Base-by-base conservation (phyloP, 2,888 invertebrate genomes). In the Chydorus sphaericus region DNA sequence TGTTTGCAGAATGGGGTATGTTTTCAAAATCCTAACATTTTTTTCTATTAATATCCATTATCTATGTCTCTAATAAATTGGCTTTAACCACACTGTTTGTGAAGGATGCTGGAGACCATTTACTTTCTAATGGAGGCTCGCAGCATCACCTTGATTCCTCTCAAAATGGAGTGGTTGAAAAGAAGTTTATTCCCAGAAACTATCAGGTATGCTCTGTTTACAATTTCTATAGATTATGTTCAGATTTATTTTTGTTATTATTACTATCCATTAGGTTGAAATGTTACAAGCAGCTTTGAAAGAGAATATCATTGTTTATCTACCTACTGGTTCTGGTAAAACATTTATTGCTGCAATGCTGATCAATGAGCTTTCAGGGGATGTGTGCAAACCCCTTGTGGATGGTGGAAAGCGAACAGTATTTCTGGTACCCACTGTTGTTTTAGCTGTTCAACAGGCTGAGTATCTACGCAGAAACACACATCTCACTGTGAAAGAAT, bases 321-420 rank as follows among this genome's bases (percentile, higher is more conserved):
- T 98, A 57, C 93, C 93, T 0, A 94, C 96, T 39, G 93, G 92
- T 0, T 77, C 87, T 0, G 96, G 96, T 0, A 96, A 97, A 72
- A 94, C 94, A 0, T 93, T 81, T 65, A 89, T 97, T 62, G 89
- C 93, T 0, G 76, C 88, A 1, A 74, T 82, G 69, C 70, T 89
- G 1, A 78, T 87, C 14, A 82, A 80, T 64, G 73, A 77, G 62
- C 73, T 78, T 52, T 73, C 76, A 54, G 64, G 71, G 5, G 69
- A 70, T 48, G 63, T 80, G 2, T 69, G 73, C 7, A 57, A 55
- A 11, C 33, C 55, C n/a, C 18, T 60, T 2, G 38, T 30, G 11
- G 59, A 60, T 18, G 62, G 64, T 4, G 66, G 65, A 4, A 71
- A 69, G 59, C 61, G 67, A 50, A 68, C 66, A n/a, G 60, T 70